phyloP scores from a whole-genome alignment of 2,888 invertebrate species.

The Macaria notata region DNA sequence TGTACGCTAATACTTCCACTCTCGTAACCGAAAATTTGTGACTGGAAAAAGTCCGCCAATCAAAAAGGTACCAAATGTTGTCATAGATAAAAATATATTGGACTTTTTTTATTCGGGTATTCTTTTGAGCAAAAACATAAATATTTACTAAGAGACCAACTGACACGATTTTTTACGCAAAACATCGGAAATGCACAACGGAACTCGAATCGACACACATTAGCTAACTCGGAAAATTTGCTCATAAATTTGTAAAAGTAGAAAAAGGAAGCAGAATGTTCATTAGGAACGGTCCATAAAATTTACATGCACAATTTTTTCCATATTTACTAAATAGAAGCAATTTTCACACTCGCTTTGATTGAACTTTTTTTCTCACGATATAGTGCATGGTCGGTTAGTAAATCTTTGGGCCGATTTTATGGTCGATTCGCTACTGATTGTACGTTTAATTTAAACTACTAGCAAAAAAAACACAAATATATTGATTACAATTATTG shows the following conservation, averaged over 20 bases:
- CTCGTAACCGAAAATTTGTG: too few relatives aligned
- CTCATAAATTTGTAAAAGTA: conserved; percentile 14
- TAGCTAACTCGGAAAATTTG: conserved; percentile 14
- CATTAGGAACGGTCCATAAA: conserved; percentile 34
- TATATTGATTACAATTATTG: too few relatives aligned
- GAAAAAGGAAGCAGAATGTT: conserved; percentile 39
- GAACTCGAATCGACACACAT: conserved; percentile 17
- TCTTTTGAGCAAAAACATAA: too few relatives aligned
- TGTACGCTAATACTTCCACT: too few relatives aligned
- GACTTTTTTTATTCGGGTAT: too few relatives aligned
- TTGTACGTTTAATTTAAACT: background rate
- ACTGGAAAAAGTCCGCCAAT: too few relatives aligned
- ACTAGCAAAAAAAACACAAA: too few relatives aligned
- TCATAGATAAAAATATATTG: too few relatives aligned
- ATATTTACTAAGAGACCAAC: too few relatives aligned
- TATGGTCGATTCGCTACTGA: conserved; percentile 7
- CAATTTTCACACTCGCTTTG: conserved; percentile 54
- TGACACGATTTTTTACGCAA: too few relatives aligned
- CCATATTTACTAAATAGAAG: conserved; percentile 44
- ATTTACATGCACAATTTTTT: conserved; percentile 47
- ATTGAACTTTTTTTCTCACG: conserved; percentile 55
- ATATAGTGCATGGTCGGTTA: conserved; percentile 26
- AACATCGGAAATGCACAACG: conserved; percentile 12
- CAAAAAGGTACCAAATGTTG: too few relatives aligned
- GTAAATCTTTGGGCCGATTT: conserved; percentile 13